Base-by-base conservation (phyloP, 2,113 vertebrate species). In the cattle (Bos taurus) region DNA sequence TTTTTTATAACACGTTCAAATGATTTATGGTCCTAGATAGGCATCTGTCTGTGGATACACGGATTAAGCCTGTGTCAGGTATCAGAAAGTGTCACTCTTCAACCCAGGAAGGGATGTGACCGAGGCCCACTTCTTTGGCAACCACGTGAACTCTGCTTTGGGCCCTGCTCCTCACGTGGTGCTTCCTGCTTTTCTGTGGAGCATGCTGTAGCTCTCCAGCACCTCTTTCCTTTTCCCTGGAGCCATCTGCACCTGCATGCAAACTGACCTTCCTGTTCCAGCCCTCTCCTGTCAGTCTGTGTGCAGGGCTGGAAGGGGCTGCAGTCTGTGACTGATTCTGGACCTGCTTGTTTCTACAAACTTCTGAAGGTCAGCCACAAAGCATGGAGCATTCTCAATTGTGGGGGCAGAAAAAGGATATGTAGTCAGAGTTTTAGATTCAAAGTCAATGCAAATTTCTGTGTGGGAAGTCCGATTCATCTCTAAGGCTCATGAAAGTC, bases 121-220 rank as follows among this genome's bases (percentile, higher is more conserved):
- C 1, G 3, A 0, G 2, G 52, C 8, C 25, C 15, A 2, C 13
- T 40, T 40, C 50, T 26, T 15, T n/a, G 7, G 64, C n/a, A 12
- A n/a, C 26, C 17, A 5, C 1, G 1, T 25, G 12, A 87, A 11
- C 30, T 46, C 56, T 50, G 43, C 62, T 50, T 13, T 36, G n/a
- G 87, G 28, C 48, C 33, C 4, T 0, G 25, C 3, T 33, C 50
- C 23, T 5, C 0, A 5, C 2, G 14, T 13, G 54, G 64, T n/a
- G 33, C 54, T 48, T 48, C 62, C 82, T 13, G 17, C 19, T 77
- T 33, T 78, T 48, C 88, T 57, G 50, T 6, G 46, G 84, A 16
- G 21, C 19, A 6, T 15, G 7, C 21, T 74, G 48, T 1, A 33
- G 64, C 12, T 87, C 7, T 46, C 15, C 25, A 60, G 57, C 2